A percentile compares a stretch with the other conserved stretches of the same genome.
phyloP scores from a whole-genome alignment of 1,140 invertebrate species.

The Bathynomus jamesi region DNA sequence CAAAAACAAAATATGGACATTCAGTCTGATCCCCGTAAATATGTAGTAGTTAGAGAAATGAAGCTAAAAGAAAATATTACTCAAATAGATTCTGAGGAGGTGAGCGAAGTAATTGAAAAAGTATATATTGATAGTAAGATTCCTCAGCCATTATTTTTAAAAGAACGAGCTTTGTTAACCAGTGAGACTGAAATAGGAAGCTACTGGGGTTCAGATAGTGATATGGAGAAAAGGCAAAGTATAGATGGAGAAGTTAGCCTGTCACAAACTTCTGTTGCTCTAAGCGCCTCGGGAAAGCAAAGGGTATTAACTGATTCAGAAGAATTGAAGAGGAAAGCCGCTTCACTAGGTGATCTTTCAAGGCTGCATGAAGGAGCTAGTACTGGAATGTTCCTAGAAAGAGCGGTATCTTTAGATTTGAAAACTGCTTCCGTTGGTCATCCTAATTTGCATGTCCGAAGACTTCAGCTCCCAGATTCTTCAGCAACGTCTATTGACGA shows the following conservation, averaged over 20 bases:
- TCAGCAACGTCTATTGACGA: slow-evolving; percentile 30
- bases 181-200: background rate
- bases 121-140: too few species aligned
- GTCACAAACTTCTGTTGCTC: slow-evolving; percentile 9
- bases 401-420: slow-evolving; percentile 72
- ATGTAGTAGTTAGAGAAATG: slow-evolving; percentile 19
- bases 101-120: too few species aligned
- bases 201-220: slow-evolving; percentile 17
- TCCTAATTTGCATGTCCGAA: slow-evolving; percentile 21
- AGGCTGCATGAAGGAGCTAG: slow-evolving; percentile 54
- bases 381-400: slow-evolving; percentile 55
- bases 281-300: background rate
- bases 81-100: background rate
- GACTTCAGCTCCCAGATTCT: slow-evolving; percentile 24
- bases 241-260: slow-evolving; percentile 6
- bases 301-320: slow-evolving; percentile 40
- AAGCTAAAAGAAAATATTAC: slow-evolving; percentile 8
- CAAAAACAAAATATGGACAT: background rate
- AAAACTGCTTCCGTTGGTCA: slow-evolving; percentile 52
- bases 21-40: background rate
- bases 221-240: slow-evolving; percentile 9
- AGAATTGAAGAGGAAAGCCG: slow-evolving; percentile 64
- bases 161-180: background rate
- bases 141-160: too few species aligned
- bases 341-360: slow-evolving; percentile 69